Base-by-base conservation (phyloP, 2,113 vertebrate species). In the Hucho hucho region DNA sequence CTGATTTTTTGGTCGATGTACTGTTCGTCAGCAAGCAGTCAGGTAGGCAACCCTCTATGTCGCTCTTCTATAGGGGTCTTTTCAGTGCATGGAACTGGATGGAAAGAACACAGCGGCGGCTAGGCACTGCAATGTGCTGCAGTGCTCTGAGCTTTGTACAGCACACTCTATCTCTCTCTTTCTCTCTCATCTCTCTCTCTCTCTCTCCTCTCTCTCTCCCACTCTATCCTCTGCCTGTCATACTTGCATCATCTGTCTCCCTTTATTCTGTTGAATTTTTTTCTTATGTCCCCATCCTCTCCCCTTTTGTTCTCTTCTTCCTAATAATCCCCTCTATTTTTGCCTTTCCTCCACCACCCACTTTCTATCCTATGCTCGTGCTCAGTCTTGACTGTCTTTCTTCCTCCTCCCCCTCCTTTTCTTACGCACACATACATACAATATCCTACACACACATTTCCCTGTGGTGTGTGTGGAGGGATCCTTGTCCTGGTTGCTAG, bases 91-190 rank as follows among this genome's bases (percentile, higher is more conserved):
- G 89, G 80, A 86, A 76, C 83, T 87, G 89, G 89, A 90, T 88
- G 88, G 87, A 75, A 3, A 37, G 65, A 13, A 68, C 88, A 37
- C 90, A 87, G 89, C 89, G 87, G 89, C 87, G 90, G 89, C 90
- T 92, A 89, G 90, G 90, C 90, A 89, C 90, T 32, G 90, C 90
- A 92, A 91, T 89, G 89, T 91, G 85, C 90, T 91, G 90, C 90
- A 92, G 90, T 91, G 87, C 88, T 90, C 78, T 80, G 69, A 78
- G 47, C 24, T 11, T 13, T 25, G 43, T 24, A 72, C 81, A 78
- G 87, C 89, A 92, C 90, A 86, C 89, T 84, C 90, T 87, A 88
- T 89, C 88, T 75, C 87, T 4, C 74, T 83, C 85, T 81, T 81
- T 78, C 86, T 77, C 37, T 9, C 9, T 11, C 37, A n/a, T 43